Percentiles rank a stretch among this genome's conserved stretches.
These are phyloP conservation scores for Monoplex corrugatus DNA, from an alignment of 2,888 invertebrate species.

Conservation along the genomic window DNA sequence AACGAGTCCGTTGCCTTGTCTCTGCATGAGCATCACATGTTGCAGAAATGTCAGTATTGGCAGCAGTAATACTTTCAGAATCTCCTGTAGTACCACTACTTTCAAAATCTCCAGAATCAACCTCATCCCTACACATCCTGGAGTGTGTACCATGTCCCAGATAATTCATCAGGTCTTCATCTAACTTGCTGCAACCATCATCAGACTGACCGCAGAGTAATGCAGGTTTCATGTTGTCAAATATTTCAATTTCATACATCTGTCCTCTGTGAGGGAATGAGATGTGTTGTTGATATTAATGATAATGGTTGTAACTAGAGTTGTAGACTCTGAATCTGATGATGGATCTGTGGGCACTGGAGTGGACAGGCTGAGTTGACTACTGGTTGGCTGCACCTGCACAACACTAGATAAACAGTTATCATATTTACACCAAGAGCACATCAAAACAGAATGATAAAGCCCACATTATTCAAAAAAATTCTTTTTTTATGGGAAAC, in stretches of 20 bases:
- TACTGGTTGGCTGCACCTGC: neutral
- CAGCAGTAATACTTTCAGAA: neutral
- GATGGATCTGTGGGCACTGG: neutral
- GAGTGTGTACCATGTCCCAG: neutral
- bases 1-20: neutral
- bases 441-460: no score
- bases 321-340: neutral
- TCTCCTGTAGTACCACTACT: neutral
- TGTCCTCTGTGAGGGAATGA: neutral
- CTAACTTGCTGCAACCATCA: neutral
- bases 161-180: neutral
- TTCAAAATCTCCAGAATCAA: neutral
- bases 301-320: no score
- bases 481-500: no score
- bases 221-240: neutral
- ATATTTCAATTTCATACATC: no score
- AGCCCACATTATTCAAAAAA: no score
- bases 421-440: no score
- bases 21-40: neutral
- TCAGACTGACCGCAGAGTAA: neutral
- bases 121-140: neutral
- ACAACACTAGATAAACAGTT: neutral
- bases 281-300: no score
- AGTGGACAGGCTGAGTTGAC: neutral
- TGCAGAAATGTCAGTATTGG: no score